Conservation (phyloP, 1,140 invertebrate species). For the Leptinotarsa defecta region DNA sequence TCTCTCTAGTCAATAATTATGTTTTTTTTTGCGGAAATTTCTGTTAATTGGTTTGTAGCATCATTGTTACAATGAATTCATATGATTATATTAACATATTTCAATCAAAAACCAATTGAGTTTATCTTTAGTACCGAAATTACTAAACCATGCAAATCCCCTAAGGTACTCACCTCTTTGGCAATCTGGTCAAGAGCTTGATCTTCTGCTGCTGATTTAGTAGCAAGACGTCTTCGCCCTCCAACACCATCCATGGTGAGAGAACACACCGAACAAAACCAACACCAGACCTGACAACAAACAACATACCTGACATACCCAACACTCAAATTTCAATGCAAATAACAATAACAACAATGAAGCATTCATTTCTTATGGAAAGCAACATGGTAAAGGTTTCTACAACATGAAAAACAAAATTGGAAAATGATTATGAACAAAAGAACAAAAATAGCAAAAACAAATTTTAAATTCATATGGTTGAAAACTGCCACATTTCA, state of each 20-base stretch:
- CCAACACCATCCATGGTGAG: slow-evolving; percentile 66
- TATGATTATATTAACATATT: too few species aligned
- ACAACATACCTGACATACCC: slow-evolving; percentile 22
- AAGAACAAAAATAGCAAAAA: too few species aligned
- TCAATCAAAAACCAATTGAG: too few species aligned
- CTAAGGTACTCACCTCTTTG: slow-evolving; percentile 72
- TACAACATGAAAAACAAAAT: not conserved
- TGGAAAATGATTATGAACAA: too few species aligned
- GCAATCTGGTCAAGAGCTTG: slow-evolving; percentile 88
- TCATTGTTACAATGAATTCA: too few species aligned
- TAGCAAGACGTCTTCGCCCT: slow-evolving; percentile 71
- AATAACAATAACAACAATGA: slow-evolving; percentile 1
- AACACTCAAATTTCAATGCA: slow-evolving; percentile 12
- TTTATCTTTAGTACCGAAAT: too few species aligned
- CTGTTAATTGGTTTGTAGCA: too few species aligned
- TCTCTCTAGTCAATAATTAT: too few species aligned
- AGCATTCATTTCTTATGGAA: not conserved
- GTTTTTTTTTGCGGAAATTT: too few species aligned
- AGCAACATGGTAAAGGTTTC: slow-evolving; percentile 4
- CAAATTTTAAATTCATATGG: too few species aligned
- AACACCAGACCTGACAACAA: slow-evolving; percentile 31
- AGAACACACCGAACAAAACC: slow-evolving; percentile 20
- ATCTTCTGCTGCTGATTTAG: slow-evolving; percentile 81
- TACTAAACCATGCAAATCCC: too few species aligned
- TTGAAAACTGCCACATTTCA: too few species aligned